Base-by-base conservation (phyloP, 2,797 vertebrate genomes). In the Clarias fuscus region DNA sequence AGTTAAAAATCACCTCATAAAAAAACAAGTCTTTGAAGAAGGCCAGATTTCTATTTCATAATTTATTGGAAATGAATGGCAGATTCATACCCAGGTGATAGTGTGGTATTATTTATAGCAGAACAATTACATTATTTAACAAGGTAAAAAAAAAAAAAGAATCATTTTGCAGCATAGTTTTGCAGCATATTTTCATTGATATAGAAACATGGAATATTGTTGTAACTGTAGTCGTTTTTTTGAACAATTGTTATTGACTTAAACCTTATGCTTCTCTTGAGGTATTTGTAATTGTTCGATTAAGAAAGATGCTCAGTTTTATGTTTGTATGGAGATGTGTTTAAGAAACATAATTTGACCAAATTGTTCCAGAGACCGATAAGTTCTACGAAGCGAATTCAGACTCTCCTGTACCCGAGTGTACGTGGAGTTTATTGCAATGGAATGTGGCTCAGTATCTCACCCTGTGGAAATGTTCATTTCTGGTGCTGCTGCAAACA, bases 371-470 rank as follows among this genome's bases (percentile, higher is more conserved):
- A 3, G 40, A 13, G 5, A 27, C 70, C 37, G 27, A 37, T 68
- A 70, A 15, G 10, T 27, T 73, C 30, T 67, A 40, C 3, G 67
- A 27, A 11, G 27, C 14, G 17, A 43, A 73, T 43, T 61, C 56
- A 27, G 68, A 18, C 33, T 62, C 17, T 20, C 53, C 13, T 27
- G 82, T 10, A 48, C 22, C 58, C 62, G 3, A 67, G 62, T 30
- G 56, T 72, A 43, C 3, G 1, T 72, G 71, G 81, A 78, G 62
- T 85, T 87, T 83, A 85, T 90, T 84, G 84, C 70, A 71, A 87
- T 88, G 72, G 85, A 89, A 84, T 86, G 80, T 68, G 85, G 85
- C 83, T 87, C 83, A 27, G 79, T 88, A 84, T 82, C 20, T 70
- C 33, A 83, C 82, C 79, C 76, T 56, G 56, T 84, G 84, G 80